Evolutionary conservation across 2,888 invertebrate genomes (phyloP).

Genomic region (Melipona bicolor): DNA sequence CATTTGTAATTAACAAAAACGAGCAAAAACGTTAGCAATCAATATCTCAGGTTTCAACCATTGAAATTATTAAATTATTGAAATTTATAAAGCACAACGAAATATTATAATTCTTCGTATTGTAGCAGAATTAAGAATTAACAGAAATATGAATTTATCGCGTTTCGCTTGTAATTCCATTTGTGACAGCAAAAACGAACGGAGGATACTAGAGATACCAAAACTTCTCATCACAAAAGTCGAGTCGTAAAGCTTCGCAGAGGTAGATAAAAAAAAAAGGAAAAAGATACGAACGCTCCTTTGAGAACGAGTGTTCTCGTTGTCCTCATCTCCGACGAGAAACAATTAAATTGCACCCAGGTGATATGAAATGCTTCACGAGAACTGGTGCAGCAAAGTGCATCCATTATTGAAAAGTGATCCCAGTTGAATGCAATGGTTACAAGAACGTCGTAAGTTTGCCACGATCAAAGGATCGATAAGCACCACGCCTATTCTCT

Average conservation of each 20-base stretch:
- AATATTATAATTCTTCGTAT: too few relatives aligned
- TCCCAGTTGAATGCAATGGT: conserved; percentile 38
- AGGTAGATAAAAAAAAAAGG: background rate
- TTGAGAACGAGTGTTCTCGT: conserved; percentile 16
- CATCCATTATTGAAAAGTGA: conserved; percentile 54
- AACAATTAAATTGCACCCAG: conserved; percentile 1
- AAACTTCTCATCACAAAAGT: background rate
- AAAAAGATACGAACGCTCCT: background rate
- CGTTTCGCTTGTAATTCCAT: background rate
- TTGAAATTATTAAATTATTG: too few relatives aligned
- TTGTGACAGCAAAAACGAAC: background rate
- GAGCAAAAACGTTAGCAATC: background rate
- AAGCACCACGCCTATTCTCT: conserved; percentile 47
- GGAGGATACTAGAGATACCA: background rate
- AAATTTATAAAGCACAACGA: too few relatives aligned
- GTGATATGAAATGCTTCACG: background rate
- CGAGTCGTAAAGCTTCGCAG: background rate
- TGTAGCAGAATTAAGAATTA: too few relatives aligned
- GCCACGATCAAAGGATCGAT: conserved; percentile 50
- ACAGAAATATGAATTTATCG: background rate
- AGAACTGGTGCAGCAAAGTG: conserved; percentile 14
- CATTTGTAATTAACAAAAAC: background rate
- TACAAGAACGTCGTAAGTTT: conserved; percentile 37
- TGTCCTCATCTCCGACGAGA: background rate
- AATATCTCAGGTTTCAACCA: too few relatives aligned